These are phyloP conservation scores for Dryobotodes eremita DNA, from an alignment of 2,888 invertebrate genomes.

Conservation along the genomic window DNA sequence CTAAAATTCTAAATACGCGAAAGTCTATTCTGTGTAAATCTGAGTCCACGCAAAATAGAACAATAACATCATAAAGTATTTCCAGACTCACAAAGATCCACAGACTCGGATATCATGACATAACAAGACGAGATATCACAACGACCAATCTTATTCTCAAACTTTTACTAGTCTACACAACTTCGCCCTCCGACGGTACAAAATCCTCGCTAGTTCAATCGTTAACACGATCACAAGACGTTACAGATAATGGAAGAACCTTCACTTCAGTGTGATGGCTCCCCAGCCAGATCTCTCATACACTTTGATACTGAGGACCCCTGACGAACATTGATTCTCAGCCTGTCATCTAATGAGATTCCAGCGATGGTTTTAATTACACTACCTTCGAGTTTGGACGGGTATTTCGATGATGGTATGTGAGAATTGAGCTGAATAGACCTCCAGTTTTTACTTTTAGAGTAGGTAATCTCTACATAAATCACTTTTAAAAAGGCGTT, in stretches of 20 bases:
- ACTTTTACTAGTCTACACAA: constrained; percentile 33
- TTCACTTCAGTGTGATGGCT: constrained; percentile 32
- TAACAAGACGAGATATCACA: constrained; percentile 41
- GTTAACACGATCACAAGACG: constrained; percentile 43
- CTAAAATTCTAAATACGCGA: background rate
- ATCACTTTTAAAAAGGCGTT: constrained; percentile 46
- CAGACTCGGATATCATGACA: constrained; percentile 42
- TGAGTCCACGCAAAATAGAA: background rate
- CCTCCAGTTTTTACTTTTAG: background rate
- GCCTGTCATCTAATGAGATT: constrained; percentile 45
- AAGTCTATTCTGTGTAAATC: background rate
- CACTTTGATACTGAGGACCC: constrained; percentile 30
- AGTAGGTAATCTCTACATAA: background rate
- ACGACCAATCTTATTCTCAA: constrained; percentile 42
- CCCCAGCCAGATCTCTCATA: constrained; percentile 48
- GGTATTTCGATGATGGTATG: background rate
- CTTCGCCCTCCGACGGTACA: constrained; percentile 29
- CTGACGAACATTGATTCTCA: constrained; percentile 60
- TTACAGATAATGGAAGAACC: constrained; percentile 41
- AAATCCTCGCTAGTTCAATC: constrained; percentile 28
- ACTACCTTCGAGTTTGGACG: background rate
- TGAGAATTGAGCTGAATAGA: constrained; percentile 4
- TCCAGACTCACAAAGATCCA: constrained; percentile 21
- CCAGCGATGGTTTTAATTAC: constrained; percentile 35
- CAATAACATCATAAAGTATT: background rate